These are phyloP conservation scores for Cliona cf. orientalis DNA, from an alignment of 37 sponge, comb jelly and placozoan species.

Conservation along the genomic window DNA sequence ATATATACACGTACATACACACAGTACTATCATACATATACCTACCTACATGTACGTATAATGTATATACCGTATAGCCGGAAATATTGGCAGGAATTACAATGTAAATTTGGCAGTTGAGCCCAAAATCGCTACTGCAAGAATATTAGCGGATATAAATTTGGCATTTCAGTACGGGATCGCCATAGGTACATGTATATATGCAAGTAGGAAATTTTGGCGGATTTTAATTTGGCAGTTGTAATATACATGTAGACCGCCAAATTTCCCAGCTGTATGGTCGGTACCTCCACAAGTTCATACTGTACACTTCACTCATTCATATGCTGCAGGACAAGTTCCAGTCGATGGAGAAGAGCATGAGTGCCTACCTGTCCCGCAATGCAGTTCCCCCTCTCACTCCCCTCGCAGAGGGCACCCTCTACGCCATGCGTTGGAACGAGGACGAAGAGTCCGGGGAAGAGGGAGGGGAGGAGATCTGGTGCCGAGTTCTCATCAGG, in stretches of 20 bases:
- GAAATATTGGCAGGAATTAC: no score
- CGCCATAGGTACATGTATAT: no score
- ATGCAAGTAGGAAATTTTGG: no score
- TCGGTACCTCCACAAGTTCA: neutral
- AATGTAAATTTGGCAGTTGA: no score
- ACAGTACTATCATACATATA: neutral
- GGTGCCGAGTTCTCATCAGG: conserved; percentile 46
- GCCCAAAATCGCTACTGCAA: no score
- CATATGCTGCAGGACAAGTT: conserved; percentile 4
- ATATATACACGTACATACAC: neutral
- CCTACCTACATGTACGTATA: neutral
- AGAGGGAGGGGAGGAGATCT: neutral
- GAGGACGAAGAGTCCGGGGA: conserved; percentile 10
- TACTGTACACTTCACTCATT: neutral
- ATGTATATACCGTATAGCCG: no score
- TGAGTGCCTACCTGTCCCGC: neutral
- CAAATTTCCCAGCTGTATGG: neutral
- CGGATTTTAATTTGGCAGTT: no score
- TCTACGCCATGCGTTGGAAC: conserved; percentile 45
- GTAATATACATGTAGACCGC: no score
- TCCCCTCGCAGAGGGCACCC: neutral
- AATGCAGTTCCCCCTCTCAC: neutral
- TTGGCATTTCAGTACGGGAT: no score
- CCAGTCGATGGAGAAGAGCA: neutral
- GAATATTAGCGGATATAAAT: no score